Percentiles rank a stretch among this genome's conserved stretches.
Conservation (phyloP, 1,140 invertebrate genomes). For the Drosophila bocqueti region DNA sequence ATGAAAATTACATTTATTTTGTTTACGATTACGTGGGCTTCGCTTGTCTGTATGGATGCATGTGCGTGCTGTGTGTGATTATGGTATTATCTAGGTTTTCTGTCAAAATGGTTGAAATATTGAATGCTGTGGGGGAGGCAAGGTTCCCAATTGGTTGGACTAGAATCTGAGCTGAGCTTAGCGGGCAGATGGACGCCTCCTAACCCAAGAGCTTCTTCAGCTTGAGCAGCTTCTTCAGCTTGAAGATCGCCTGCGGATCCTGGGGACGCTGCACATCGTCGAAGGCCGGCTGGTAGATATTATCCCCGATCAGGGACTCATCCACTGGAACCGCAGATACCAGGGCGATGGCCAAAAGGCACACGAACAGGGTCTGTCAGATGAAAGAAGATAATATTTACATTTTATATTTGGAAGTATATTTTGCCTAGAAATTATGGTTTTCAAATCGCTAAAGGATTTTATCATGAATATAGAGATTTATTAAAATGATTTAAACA, state of each 20-base stretch:
- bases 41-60: slow-evolving; percentile 8
- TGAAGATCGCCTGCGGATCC: slow-evolving; percentile 76
- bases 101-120: slow-evolving; percentile 25
- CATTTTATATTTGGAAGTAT: background rate
- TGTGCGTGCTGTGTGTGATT: slow-evolving; percentile 18
- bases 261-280: slow-evolving; percentile 71
- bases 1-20: slow-evolving; percentile 53
- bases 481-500: no score
- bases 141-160: slow-evolving; percentile 49
- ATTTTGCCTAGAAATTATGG: no score
- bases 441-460: background rate
- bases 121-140: slow-evolving; percentile 12
- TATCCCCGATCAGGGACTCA: slow-evolving; percentile 73
- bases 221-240: slow-evolving; percentile 82
- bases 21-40: slow-evolving; percentile 29
- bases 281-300: slow-evolving; percentile 57
- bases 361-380: slow-evolving; percentile 68
- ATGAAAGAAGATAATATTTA: background rate
- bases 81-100: slow-evolving; percentile 30
- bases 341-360: slow-evolving; percentile 61
- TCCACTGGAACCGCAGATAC: slow-evolving; percentile 74
- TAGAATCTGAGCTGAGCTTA: slow-evolving; percentile 44
- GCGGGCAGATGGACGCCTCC: background rate
- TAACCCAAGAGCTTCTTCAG: slow-evolving; percentile 75
- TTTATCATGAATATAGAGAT: no score